A percentile compares a stretch with the other conserved stretches of the same genome.
Evolutionary conservation across 2,888 invertebrate genomes (phyloP).

Genomic region (Petrolisthes cinctipes): DNA sequence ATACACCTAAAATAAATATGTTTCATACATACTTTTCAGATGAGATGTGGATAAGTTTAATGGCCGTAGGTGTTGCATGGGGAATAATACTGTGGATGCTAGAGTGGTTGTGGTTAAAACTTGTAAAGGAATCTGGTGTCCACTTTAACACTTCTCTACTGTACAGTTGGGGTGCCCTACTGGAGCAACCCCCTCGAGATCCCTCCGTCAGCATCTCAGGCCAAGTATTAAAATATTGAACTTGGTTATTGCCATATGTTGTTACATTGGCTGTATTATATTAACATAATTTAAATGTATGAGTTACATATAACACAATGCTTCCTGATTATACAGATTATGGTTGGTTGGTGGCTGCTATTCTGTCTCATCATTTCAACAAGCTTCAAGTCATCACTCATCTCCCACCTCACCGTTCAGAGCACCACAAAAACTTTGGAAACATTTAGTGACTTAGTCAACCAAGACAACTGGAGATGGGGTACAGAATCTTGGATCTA

Average conservation of each 20-base stretch:
- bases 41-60: too few species aligned
- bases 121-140: too few species aligned
- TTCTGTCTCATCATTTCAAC: constrained; percentile 25
- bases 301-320: too few species aligned
- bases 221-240: not conserved
- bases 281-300: too few species aligned
- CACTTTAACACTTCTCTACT: not conserved
- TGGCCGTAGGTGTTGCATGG: too few species aligned
- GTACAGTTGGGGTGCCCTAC: not conserved
- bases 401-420: constrained; percentile 37
- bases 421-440: not conserved
- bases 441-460: constrained; percentile 11
- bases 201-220: constrained; percentile 2
- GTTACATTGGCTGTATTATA: too few species aligned
- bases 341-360: constrained; percentile 31
- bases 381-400: constrained; percentile 23
- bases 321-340: too few species aligned
- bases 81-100: too few species aligned
- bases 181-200: not conserved
- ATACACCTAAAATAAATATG: too few species aligned
- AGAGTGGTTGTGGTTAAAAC: too few species aligned
- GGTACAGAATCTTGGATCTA: constrained; percentile 11
- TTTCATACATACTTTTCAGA: too few species aligned
- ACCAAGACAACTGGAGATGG: constrained; percentile 13
- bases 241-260: too few species aligned